phyloP scores from a whole-genome alignment of 1,140 invertebrate species.

The Zaprionus africanus region DNA sequence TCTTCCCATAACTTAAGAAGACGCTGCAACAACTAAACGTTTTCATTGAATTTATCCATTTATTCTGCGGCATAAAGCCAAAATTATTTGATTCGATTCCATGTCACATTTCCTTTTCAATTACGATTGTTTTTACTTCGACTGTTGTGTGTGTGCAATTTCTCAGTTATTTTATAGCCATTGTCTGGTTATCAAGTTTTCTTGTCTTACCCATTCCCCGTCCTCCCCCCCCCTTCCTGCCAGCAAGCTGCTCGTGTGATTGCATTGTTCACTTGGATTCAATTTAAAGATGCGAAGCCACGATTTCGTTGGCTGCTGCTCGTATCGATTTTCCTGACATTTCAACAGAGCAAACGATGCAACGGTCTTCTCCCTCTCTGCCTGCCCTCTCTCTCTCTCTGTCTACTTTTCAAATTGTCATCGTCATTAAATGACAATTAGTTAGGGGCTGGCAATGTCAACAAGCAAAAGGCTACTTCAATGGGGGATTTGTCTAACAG shows the following conservation, averaged over 20 bases:
- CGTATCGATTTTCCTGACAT: constrained; percentile 21
- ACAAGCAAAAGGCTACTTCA: constrained; percentile 50
- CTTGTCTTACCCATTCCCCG: neutral
- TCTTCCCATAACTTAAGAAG: neutral
- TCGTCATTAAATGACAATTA: constrained; percentile 74
- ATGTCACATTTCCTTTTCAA: constrained; percentile 50
- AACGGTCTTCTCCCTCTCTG: constrained; percentile 27
- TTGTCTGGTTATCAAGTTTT: constrained; percentile 44
- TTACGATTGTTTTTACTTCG: constrained; percentile 62
- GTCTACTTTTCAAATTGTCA: constrained; percentile 67
- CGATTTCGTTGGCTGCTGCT: neutral
- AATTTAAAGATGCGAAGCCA: constrained; percentile 39
- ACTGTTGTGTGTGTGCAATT: constrained; percentile 65
- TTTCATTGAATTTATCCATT: constrained; percentile 6
- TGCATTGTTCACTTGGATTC: constrained; percentile 61
- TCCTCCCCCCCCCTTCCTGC: neutral
- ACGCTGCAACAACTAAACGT: neutral
- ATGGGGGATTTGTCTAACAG: constrained; percentile 12
- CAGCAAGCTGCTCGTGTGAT: constrained; percentile 57
- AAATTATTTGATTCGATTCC: constrained; percentile 21
- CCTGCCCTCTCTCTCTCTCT: neutral
- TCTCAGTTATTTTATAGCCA: constrained; percentile 64
- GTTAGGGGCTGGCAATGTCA: constrained; percentile 34
- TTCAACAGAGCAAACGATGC: constrained; percentile 31
- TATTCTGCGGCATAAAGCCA: neutral